These are phyloP conservation scores for Eidolon dupreanum DNA, from an alignment of 2,797 vertebrate genomes.

Conservation along the genomic window DNA sequence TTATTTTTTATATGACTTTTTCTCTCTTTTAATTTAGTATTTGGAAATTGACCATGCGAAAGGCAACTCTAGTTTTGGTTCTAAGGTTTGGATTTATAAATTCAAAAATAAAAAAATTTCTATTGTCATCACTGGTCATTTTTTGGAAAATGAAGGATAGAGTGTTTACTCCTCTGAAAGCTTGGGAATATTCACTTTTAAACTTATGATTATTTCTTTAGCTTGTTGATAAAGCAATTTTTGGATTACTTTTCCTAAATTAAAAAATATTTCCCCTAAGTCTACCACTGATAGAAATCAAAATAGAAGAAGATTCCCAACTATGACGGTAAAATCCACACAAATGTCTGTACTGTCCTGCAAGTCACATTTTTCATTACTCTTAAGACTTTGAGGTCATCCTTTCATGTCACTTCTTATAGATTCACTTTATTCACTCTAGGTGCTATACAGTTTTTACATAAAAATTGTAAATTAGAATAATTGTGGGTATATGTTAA, in stretches of 20 bases:
- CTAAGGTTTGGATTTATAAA: neutral
- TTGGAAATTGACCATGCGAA: neutral
- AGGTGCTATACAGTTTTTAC: neutral
- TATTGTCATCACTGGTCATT: neutral
- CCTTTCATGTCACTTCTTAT: neutral
- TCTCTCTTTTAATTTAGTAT: neutral
- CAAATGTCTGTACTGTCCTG: neutral
- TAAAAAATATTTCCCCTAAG: constrained; percentile 80
- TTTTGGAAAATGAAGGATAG: neutral
- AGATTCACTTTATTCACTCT: neutral
- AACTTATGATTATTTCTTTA: neutral
- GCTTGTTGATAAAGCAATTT: neutral
- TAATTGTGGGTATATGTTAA: neutral
- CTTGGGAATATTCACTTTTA: neutral
- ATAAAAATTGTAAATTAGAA: neutral
- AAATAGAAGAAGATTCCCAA: neutral
- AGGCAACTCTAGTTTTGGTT: neutral
- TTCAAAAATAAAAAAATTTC: neutral
- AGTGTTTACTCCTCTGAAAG: neutral
- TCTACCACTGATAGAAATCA: constrained; percentile 71
- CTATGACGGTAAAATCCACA: constrained; percentile 8
- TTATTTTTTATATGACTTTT: neutral
- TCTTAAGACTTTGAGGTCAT: neutral
- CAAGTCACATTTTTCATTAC: neutral
- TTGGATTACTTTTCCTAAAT: neutral